These are phyloP conservation scores for Sitta carolinensis DNA, from an alignment of 2,797 vertebrate species.

Conservation along the genomic window DNA sequence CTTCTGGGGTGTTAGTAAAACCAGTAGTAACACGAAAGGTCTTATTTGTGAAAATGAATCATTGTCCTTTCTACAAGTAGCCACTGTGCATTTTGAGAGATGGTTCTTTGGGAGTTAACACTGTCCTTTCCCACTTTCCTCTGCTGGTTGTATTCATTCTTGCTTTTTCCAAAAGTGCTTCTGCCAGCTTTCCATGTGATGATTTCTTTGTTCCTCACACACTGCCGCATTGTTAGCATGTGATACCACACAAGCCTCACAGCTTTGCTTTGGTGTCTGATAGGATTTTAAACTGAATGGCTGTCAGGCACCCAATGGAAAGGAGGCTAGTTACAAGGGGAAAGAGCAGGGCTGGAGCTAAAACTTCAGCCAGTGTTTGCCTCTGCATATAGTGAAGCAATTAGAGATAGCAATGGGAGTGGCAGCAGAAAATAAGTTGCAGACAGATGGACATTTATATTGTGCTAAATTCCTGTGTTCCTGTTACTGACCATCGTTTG, in stretches of 20 bases:
- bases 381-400: neutral
- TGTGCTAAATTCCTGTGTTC: neutral
- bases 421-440: neutral
- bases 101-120: slow-evolving; percentile 41
- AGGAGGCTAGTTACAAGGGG: neutral
- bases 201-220: slow-evolving; percentile 78
- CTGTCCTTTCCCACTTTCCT: slow-evolving; percentile 6
- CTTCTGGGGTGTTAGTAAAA: neutral
- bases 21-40: neutral
- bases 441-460: neutral
- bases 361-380: slow-evolving; percentile 12
- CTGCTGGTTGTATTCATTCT: slow-evolving; percentile 67
- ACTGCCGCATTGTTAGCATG: slow-evolving; percentile 80
- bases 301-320: slow-evolving; percentile 59
- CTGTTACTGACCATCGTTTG: neutral
- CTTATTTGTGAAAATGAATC: neutral
- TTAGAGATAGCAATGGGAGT: neutral
- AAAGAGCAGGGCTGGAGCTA: slow-evolving; percentile 22
- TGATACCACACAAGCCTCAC: slow-evolving; percentile 56
- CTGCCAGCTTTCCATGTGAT: slow-evolving; percentile 78
- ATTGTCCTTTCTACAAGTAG: neutral
- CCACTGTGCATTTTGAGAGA: neutral
- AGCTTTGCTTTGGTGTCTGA: slow-evolving; percentile 61
- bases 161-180: slow-evolving; percentile 70
- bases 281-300: slow-evolving; percentile 62